Percentiles rank a stretch among this genome's conserved stretches.
These are phyloP conservation scores for Eupithecia centaureata DNA, from an alignment of 2,888 invertebrate species.

Conservation along the genomic window DNA sequence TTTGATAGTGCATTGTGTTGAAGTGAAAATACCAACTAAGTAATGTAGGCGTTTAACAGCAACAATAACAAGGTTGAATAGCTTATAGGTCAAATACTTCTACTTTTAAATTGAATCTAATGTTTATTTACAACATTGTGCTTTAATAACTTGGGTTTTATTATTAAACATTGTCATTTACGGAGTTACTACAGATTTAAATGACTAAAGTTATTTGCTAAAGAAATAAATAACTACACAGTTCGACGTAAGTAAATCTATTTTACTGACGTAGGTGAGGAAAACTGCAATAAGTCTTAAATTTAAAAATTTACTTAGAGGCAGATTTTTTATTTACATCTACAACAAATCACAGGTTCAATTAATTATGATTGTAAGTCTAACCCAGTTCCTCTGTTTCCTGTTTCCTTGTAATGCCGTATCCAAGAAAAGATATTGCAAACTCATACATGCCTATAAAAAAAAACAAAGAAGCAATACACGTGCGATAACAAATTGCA, in stretches of 20 bases:
- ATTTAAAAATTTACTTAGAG: background rate
- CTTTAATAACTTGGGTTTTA: background rate
- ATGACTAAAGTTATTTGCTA: background rate
- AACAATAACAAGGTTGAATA: conserved; percentile 39
- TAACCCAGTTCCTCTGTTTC: conserved; percentile 74
- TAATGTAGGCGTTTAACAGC: conserved; percentile 39
- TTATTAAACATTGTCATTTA: conserved; percentile 17
- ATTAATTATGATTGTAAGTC: conserved; percentile 33
- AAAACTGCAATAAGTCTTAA: conserved; percentile 22
- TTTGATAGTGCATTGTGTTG: conserved; percentile 31
- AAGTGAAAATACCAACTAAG: conserved; percentile 38
- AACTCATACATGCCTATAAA: conserved; percentile 74
- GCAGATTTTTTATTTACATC: background rate
- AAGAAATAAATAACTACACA: conserved; percentile 2
- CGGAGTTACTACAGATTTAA: background rate
- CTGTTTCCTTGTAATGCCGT: conserved; percentile 67
- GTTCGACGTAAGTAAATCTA: background rate
- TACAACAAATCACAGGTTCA: background rate
- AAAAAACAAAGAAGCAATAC: conserved; percentile 42
- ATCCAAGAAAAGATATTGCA: conserved; percentile 71
- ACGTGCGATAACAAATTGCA: conserved; percentile 51
- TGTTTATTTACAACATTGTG: conserved; percentile 1
- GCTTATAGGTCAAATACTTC: conserved; percentile 20
- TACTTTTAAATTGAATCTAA: conserved; percentile 28
- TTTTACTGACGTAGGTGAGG: background rate